phyloP scores from a whole-genome alignment of 2,113 vertebrate genomes.

The Oreochromis niloticus region DNA sequence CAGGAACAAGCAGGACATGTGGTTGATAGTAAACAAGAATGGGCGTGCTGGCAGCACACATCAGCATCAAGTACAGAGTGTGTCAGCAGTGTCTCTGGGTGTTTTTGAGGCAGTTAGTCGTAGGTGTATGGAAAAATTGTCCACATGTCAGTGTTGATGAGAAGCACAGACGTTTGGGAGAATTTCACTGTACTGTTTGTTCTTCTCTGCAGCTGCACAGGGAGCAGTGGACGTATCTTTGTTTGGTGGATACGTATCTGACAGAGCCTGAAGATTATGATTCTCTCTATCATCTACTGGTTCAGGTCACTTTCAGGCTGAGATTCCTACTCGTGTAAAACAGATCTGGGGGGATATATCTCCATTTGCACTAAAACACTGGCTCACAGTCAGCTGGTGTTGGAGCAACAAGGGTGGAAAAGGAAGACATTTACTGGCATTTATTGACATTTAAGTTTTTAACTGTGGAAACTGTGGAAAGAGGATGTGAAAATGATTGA shows the following conservation, averaged over 20 bases:
- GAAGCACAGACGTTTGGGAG: conserved; percentile 15
- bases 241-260: neutral
- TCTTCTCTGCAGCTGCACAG: conserved; percentile 22
- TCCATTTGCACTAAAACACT: neutral
- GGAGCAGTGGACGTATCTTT: neutral
- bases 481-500: neutral
- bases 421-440: neutral
- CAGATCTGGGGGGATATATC: neutral
- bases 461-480: neutral
- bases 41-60: neutral
- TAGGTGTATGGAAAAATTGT: conserved; percentile 27
- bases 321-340: neutral
- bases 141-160: conserved; percentile 23
- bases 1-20: conserved; percentile 19
- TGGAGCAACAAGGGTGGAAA: neutral
- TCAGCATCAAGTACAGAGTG: neutral
- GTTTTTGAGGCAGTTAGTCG: neutral
- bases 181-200: conserved; percentile 27
- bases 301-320: neutral
- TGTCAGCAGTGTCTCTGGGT: neutral
- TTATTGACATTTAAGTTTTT: neutral
- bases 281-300: neutral
- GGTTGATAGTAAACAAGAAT: conserved; percentile 30
- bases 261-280: neutral
- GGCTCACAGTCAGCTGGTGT: neutral